Conservation (phyloP, 2,888 invertebrate genomes). For the Tenthredo livida region DNA sequence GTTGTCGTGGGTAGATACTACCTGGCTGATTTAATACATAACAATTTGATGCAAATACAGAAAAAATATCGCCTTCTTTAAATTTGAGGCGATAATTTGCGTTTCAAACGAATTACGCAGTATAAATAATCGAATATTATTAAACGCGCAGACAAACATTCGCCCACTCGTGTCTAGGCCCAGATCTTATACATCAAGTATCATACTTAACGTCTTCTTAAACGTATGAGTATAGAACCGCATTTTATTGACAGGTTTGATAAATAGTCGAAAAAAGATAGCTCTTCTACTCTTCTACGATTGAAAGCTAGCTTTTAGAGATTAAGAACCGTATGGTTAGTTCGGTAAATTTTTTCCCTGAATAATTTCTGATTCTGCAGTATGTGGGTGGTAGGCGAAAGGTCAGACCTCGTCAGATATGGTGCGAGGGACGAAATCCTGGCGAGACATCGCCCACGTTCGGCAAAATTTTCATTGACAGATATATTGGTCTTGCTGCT, state of each 20-base stretch:
- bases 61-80: background rate
- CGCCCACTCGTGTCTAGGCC: conserved; percentile 38
- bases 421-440: background rate
- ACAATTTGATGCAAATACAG: background rate
- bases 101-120: background rate
- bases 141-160: conserved; percentile 13
- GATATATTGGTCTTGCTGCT: conserved; percentile 7
- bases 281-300: background rate
- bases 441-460: conserved; percentile 32
- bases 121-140: background rate
- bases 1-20: conserved; percentile 13
- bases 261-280: background rate
- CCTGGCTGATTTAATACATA: background rate
- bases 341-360: background rate
- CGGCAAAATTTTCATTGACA: background rate
- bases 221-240: background rate
- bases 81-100: background rate
- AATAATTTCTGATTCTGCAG: background rate
- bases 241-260: background rate
- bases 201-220: background rate
- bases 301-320: background rate
- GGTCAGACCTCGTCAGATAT: background rate
- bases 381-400: background rate
- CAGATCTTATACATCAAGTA: background rate
- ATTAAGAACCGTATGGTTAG: background rate